Base-by-base conservation (phyloP, 2,113 vertebrate genomes). In the Aplodontia rufa region DNA sequence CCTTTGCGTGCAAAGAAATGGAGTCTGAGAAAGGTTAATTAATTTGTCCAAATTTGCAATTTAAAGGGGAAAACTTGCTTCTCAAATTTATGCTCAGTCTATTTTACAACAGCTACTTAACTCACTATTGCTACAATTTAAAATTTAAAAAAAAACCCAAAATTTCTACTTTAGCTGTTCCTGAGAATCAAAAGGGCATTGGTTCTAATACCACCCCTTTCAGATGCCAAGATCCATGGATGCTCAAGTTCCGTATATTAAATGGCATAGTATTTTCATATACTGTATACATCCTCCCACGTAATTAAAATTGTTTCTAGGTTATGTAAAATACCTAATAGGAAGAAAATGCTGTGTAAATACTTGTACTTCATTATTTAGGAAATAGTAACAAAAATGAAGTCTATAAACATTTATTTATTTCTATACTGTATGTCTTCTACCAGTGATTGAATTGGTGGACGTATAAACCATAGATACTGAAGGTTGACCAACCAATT, bases 1-100 rank as follows among this genome's bases (percentile, higher is more conserved):
- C 74, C 30, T 82, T 47, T 83, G 30, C 16, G 72, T 69, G 47
- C 68, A 96, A 87, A n/a, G n/a, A 71, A 94, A 92, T 68, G 83
- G 53, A 60, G n/a, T 20, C 24, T 83, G 5, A 53, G 28, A 76
- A 76, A 87, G 47, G 51, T 93, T 88, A 91, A 96, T 81, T 81
- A 85, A 87, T 87, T 81, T 79, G 19, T 87, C 47, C 81, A 92
- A 51, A 92, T 90, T 86, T 79, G 42, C 19, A 72, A 40, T 78
- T 32, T 53, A 68, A 90, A 82, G n/a, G 28, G 58, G 16, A 83
- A 19, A 74, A 68, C 37, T 83, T 78, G 14, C 42, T 51, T 49
- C 37, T 74, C 83, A 81, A 69, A 58, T 5, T 64, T 32, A 32
- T 24, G 4, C 20, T 64, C 55, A 42, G 71, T 88, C 4, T 5